These are phyloP conservation scores for Phoenicopterus ruber DNA, from an alignment of 2,113 vertebrate species.

Conservation along the genomic window DNA sequence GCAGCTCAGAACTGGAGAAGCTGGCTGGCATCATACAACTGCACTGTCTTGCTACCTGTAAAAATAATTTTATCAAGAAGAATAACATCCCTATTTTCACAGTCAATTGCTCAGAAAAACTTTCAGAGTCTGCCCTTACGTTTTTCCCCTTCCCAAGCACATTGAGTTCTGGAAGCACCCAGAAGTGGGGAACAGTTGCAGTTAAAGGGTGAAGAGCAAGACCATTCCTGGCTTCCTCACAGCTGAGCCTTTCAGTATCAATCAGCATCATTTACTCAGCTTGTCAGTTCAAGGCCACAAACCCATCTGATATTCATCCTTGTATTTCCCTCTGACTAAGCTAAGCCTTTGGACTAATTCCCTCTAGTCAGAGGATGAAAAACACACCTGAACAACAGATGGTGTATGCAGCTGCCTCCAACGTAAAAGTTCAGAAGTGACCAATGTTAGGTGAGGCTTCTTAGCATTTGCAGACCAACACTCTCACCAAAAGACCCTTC, in stretches of 20 bases:
- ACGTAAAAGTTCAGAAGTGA: not conserved
- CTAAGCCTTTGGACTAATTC: not conserved
- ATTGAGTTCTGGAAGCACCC: not conserved
- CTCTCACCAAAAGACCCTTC: not conserved
- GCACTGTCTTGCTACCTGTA: not conserved
- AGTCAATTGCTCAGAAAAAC: not conserved
- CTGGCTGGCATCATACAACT: not conserved
- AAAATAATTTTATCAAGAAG: not conserved
- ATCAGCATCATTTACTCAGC: conserved; percentile 23
- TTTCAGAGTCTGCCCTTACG: not conserved
- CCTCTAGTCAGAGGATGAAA: not conserved
- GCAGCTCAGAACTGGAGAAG: not conserved
- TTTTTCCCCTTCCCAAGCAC: not conserved
- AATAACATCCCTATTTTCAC: not conserved
- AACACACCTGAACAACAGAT: not conserved
- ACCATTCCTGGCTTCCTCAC: not conserved
- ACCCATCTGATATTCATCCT: not conserved
- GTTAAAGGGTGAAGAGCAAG: not conserved
- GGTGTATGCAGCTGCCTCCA: not conserved
- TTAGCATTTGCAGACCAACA: not conserved
- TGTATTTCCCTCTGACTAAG: not conserved
- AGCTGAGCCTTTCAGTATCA: conserved; percentile 2
- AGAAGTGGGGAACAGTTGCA: not conserved
- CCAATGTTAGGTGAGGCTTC: not conserved
- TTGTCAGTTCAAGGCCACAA: conserved; percentile 29